These are phyloP conservation scores for Rostratula benghalensis DNA, from an alignment of 2,113 vertebrate species.

Conservation along the genomic window DNA sequence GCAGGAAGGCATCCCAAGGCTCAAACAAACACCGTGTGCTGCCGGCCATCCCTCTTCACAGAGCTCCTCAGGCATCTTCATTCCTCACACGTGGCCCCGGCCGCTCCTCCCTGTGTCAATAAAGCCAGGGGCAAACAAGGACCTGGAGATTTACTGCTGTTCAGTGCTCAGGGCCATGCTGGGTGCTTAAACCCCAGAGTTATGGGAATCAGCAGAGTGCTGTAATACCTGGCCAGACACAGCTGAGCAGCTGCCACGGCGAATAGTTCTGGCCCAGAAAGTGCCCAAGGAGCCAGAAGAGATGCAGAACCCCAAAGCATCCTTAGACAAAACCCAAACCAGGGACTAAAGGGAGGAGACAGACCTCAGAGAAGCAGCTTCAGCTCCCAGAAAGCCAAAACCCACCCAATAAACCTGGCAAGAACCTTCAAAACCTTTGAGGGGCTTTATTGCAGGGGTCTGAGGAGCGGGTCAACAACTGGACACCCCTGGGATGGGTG, in stretches of 20 bases:
- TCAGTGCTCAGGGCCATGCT: not conserved
- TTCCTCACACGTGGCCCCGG: accelerated
- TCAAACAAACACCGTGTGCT: accelerated
- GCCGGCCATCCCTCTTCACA: not conserved
- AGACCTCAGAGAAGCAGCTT: not conserved
- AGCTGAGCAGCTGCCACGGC: not conserved
- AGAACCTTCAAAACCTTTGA: not conserved
- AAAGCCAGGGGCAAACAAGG: not conserved
- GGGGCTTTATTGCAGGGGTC: not conserved
- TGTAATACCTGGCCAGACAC: not conserved
- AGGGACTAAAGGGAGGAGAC: not conserved
- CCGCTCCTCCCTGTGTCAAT: accelerated
- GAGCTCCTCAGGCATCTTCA: not conserved
- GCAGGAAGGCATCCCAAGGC: not conserved
- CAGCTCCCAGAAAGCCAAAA: not conserved
- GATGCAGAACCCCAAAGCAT: not conserved
- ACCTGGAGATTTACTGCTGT: not conserved
- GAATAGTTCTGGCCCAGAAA: not conserved
- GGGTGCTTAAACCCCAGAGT: not conserved
- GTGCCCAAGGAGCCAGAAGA: not conserved
- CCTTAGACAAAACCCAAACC: not conserved
- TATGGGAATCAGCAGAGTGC: not conserved
- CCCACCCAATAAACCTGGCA: not conserved
- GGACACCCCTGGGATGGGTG: not conserved
- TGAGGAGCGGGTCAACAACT: not conserved